Base-by-base conservation (phyloP, 2,113 vertebrate species). In the Climacteris rufus region DNA sequence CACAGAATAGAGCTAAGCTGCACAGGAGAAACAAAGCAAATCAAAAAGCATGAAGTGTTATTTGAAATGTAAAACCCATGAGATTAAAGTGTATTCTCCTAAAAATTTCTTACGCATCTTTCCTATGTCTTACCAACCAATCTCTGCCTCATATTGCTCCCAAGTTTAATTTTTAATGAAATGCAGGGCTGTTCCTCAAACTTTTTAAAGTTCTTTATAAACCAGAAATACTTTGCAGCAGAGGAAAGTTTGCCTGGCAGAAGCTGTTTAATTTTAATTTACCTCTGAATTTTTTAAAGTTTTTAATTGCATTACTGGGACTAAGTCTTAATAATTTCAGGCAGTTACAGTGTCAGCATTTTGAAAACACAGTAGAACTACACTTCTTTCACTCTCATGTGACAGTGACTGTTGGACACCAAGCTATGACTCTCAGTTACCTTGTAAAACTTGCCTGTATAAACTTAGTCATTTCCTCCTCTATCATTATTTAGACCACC, bases 371-470 rank as follows among this genome's bases (percentile, higher is more conserved):
- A n/a, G 33, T 22, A 86, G 59, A 77, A 86, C 15, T 49, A 66
- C 27, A 28, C 16, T 74, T 85, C 40, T 76, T 91, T 93, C 54
- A 85, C 19, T 54, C 31, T 64, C 27, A 40, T 17, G 52, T 77
- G 54, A 35, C 70, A 93, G 49, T 42, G 71, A 37, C 66, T 93
- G 47, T n/a, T 53, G 57, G 71, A 86, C 65, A 82, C 56, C 57
- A 71, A 74, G 22, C 52, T 81, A 24, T 24, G 69, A 68, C 47
- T 83, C 75, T 82, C 56, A 86, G 47, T 64, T 83, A 88, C 83
- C 86, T 90, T 90, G 85, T 84, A 90, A 95, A 95, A 93, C 53
- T 65, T 47, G 35, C 44, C 89, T 53, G 23, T 35, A 79, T 64
- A 82, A 95, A 78, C 52, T 52, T 81, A 83, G 21, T 50, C 71